Base-by-base conservation (phyloP, 2,797 vertebrate species). In the Varecia variegata region DNA sequence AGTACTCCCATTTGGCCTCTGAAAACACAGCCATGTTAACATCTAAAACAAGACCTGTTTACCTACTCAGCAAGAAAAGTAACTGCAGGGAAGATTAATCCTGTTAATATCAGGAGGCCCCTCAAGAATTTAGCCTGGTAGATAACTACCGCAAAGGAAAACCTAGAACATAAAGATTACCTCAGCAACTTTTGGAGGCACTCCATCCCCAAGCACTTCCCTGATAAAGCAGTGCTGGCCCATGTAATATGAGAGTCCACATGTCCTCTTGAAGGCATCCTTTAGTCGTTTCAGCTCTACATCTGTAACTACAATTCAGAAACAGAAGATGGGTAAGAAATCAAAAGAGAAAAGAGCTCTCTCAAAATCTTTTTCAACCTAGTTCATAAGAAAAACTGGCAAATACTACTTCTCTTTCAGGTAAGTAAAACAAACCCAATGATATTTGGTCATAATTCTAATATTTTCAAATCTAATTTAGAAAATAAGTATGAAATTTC, bases 261-360 rank as follows among this genome's bases (percentile, higher is more conserved):
- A 99, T 86, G 99, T 99, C 98, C 99, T 99, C 98, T 99, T 99
- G 98, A 99, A 99, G 96, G 99, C 99, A 99, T 99, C 99, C 98
- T 99, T 99, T 98, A 99, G 99, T 97, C 99, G 98, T 98, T 99
- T 99, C 94, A 99, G 97, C 96, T 99, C 99, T 98, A 99, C 99
- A 98, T 99, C 99, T 13, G 99, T 99, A 97, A 99, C 99, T 99
- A 94, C 20, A 85, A 96, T 68, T 52, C 97, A 95, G 90, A 96
- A 97, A 96, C 6, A 88, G 38, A 54, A 89, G n/a, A 13, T 25
- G 18, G 60, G 87, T 93, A 98, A 84, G 94, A 97, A 95, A 94
- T 73, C 81, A 93, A 40, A 70, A 76, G n/a, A 27, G 56, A 92
- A 93, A 80, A 71, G 11, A 54, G 3, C 14, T 32, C 14, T 95